Percentiles rank a stretch among this genome's conserved stretches.
Conservation (phyloP, 2,797 vertebrate genomes). For the Cryptoprocta ferox region DNA sequence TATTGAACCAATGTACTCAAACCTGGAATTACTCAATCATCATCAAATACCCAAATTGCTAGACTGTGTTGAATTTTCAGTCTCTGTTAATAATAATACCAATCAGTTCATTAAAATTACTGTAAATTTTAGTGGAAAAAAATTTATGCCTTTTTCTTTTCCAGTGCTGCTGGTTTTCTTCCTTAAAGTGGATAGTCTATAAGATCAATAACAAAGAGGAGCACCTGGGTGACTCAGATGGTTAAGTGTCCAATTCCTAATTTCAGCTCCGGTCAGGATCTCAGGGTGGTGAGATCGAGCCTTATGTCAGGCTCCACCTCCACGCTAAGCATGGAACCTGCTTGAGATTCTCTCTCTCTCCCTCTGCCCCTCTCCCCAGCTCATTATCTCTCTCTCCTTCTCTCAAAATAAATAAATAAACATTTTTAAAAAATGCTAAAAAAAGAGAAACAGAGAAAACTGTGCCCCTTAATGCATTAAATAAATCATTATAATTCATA, state of each 20-base stretch:
- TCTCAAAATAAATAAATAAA: no score
- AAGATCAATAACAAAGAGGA: neutral
- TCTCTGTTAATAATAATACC: neutral
- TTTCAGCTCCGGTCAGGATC: no score
- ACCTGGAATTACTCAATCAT: neutral
- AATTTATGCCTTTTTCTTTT: neutral
- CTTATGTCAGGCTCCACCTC: no score
- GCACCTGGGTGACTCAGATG: no score
- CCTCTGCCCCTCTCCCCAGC: no score
- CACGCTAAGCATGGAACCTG: no score
- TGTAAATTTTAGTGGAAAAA: neutral
- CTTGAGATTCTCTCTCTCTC: no score
- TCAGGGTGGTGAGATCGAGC: no score
- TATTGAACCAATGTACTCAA: neutral
- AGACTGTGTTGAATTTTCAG: neutral
- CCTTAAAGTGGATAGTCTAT: neutral
- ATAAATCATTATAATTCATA: constrained; percentile 7
- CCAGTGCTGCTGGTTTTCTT: neutral
- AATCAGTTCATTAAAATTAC: neutral
- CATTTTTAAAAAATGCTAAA: no score
- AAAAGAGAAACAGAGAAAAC: neutral
- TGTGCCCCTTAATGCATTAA: neutral
- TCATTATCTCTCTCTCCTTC: no score
- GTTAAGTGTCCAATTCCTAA: no score
- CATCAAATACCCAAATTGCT: neutral